Evolutionary conservation across 1,140 invertebrate species (phyloP).

Genomic region (Neodiprion lecontei): DNA sequence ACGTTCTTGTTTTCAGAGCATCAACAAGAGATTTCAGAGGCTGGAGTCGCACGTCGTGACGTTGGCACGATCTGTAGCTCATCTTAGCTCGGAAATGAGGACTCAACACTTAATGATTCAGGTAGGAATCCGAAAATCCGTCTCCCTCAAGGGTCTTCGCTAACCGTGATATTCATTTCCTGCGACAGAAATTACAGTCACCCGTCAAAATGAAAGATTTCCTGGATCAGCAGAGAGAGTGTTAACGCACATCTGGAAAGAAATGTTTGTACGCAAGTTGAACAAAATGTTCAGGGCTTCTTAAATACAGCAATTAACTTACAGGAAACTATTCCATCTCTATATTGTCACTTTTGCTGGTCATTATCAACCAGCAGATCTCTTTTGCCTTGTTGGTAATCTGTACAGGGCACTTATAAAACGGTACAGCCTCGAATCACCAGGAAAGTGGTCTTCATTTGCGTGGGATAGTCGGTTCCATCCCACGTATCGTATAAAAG

Average conservation of each 20-base stretch:
- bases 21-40: constrained; percentile 88
- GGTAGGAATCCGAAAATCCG: constrained; percentile 39
- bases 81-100: constrained; percentile 90
- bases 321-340: no score
- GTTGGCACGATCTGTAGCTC: constrained; percentile 88
- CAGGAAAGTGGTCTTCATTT: not conserved
- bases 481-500: not conserved
- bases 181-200: constrained; percentile 31
- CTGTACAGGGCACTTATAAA: not conserved
- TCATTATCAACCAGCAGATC: no score
- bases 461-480: not conserved
- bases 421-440: not conserved
- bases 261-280: no score
- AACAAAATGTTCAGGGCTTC: no score
- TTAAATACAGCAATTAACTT: no score
- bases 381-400: no score
- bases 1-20: constrained; percentile 65
- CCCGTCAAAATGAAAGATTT: constrained; percentile 49
- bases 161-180: no score
- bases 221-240: constrained; percentile 30
- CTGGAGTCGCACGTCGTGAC: constrained; percentile 93
- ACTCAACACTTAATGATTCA: constrained; percentile 89
- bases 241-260: constrained; percentile 32
- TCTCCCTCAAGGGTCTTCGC: no score
- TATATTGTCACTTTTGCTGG: no score